Percentiles rank a stretch among this genome's conserved stretches.
These are phyloP conservation scores for Taenaris catops DNA, from an alignment of 2,888 invertebrate genomes.

Conservation along the genomic window DNA sequence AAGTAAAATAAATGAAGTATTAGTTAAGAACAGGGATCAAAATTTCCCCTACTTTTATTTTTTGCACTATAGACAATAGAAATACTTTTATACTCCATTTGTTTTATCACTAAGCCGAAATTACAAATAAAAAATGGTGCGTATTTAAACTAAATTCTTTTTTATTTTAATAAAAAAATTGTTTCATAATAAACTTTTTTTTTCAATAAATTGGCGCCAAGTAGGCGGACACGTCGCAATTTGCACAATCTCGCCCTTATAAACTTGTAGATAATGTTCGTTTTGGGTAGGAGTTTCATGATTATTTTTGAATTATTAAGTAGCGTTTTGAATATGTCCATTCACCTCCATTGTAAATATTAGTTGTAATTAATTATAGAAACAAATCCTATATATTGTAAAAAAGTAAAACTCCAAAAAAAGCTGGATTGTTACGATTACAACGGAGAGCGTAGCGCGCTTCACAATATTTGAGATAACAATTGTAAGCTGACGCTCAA, in stretches of 20 bases:
- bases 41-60: no score
- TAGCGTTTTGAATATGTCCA: slow-evolving; percentile 74
- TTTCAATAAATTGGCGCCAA: slow-evolving; percentile 8
- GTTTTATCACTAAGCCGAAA: no score
- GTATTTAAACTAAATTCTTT: no score
- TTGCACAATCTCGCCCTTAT: slow-evolving; percentile 43
- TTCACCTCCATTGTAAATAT: slow-evolving; percentile 80
- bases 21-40: no score
- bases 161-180: no score
- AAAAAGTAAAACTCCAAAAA: slow-evolving; percentile 76
- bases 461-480: slow-evolving; percentile 54
- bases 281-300: slow-evolving; percentile 74
- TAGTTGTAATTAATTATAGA: slow-evolving; percentile 79
- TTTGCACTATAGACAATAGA: no score
- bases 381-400: slow-evolving; percentile 79
- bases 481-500: slow-evolving; percentile 59
- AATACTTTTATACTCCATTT: no score
- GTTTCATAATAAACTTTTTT: no score
- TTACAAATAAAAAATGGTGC: no score
- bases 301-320: slow-evolving; percentile 64
- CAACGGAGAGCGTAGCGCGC: slow-evolving; percentile 56
- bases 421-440: slow-evolving; percentile 73
- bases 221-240: slow-evolving; percentile 17
- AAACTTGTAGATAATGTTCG: slow-evolving; percentile 76
- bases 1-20: no score